phyloP scores from a whole-genome alignment of 2,888 invertebrate species.

The Allophyes oxyacanthae region DNA sequence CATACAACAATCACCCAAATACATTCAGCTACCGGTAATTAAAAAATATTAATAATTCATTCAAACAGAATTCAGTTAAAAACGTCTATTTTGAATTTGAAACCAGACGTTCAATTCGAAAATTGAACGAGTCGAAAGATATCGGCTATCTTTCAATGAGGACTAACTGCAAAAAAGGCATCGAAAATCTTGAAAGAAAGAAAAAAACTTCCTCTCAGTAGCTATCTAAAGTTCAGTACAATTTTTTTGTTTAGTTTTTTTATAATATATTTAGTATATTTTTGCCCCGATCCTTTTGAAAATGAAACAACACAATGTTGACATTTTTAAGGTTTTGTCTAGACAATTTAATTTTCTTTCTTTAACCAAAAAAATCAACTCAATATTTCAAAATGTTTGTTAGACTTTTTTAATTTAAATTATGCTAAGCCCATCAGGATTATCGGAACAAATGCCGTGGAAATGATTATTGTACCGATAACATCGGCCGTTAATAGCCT shows the following conservation, averaged over 20 bases:
- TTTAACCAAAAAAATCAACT: constrained; percentile 13
- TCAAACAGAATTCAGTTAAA: not conserved
- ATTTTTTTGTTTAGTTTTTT: constrained; percentile 22
- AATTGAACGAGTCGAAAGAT: too few relatives aligned
- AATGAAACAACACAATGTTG: too few relatives aligned
- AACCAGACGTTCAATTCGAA: too few relatives aligned
- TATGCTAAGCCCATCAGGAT: constrained; percentile 29
- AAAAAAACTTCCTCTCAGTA: too few relatives aligned
- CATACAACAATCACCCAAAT: constrained; percentile 16
- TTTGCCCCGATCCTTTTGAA: not conserved
- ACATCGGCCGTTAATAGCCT: constrained; percentile 59
- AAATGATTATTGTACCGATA: constrained; percentile 59
- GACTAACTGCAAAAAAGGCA: too few relatives aligned
- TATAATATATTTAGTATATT: constrained; percentile 23
- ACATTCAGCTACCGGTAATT: not conserved
- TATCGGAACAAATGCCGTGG: constrained; percentile 47
- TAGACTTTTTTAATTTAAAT: constrained; percentile 28
- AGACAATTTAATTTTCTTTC: constrained; percentile 16
- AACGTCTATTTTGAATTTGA: not conserved
- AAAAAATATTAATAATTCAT: constrained; percentile 1
- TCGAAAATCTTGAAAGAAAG: too few relatives aligned
- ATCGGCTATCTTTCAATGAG: too few relatives aligned
- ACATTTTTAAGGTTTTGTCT: constrained; percentile 25
- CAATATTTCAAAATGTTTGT: constrained; percentile 11
- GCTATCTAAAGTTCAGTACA: too few relatives aligned